Percentiles rank a stretch among this genome's conserved stretches.
phyloP scores from a whole-genome alignment of 2,797 vertebrate species.

The Anisognathus igniventris region DNA sequence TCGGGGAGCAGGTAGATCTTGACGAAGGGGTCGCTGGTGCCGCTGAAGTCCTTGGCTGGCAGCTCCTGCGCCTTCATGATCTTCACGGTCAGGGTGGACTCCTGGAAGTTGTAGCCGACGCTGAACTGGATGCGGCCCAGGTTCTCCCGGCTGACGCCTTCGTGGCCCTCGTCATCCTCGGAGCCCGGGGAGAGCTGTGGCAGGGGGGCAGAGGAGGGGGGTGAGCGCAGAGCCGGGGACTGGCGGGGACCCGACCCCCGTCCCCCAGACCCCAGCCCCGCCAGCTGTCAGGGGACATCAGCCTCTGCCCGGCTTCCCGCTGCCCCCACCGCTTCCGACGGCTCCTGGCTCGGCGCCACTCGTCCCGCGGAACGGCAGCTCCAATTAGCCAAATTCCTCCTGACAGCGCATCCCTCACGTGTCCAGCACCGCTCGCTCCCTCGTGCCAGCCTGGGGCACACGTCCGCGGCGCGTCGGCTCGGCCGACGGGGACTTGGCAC shows the following conservation, averaged over 20 bases:
- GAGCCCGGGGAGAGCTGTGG: slow-evolving; percentile 92
- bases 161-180: slow-evolving; percentile 88
- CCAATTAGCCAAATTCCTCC: slow-evolving; percentile 47
- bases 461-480: fast-evolving
- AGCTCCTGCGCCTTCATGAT: slow-evolving; percentile 96
- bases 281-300: slow-evolving; percentile 26
- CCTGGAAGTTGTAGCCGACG: slow-evolving; percentile 97
- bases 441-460: neutral
- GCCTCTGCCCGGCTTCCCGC: neutral
- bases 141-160: slow-evolving; percentile 90
- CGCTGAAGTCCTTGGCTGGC: slow-evolving; percentile 97
- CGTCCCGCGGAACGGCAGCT: neutral
- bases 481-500: neutral
- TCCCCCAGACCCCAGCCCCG: neutral
- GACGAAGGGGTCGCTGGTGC: slow-evolving; percentile 97
- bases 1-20: slow-evolving; percentile 98
- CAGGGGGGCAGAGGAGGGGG: fast-evolving
- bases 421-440: neutral
- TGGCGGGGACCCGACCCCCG: fast-evolving
- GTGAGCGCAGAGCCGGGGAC: fast-evolving
- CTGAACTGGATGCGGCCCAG: slow-evolving; percentile 92
- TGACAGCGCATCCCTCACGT: slow-evolving; percentile 11
- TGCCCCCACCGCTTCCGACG: neutral
- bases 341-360: neutral
- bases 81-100: slow-evolving; percentile 97